These are phyloP conservation scores for Argyra leucocephala DNA, from an alignment of 2,888 invertebrate species.

Conservation along the genomic window DNA sequence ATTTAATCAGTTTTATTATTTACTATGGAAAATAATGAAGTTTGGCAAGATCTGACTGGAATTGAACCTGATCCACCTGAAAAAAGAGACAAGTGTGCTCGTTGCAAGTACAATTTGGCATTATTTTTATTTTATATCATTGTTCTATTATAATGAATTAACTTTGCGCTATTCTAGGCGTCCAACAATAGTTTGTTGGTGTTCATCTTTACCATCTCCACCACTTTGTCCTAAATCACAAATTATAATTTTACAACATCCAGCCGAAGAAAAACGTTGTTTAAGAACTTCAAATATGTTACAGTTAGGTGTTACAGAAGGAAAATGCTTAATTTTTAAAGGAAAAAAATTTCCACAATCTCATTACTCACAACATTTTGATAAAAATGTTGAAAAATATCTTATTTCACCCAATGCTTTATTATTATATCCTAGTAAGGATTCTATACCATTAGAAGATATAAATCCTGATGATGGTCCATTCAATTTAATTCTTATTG, in stretches of 20 bases:
- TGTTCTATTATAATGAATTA: not conserved
- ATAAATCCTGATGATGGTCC: slow-evolving; percentile 44
- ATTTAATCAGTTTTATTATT: too few relatives aligned
- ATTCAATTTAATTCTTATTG: slow-evolving; percentile 74
- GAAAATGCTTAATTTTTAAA: slow-evolving; percentile 57
- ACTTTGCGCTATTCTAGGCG: slow-evolving; percentile 50
- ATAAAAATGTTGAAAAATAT: slow-evolving; percentile 57
- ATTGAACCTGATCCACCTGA: slow-evolving; percentile 68
- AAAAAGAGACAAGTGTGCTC: slow-evolving; percentile 56
- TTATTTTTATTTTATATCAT: not conserved
- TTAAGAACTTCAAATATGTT: slow-evolving; percentile 86
- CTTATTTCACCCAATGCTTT: slow-evolving; percentile 50
- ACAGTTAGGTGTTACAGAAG: slow-evolving; percentile 59
- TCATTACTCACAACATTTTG: slow-evolving; percentile 40
- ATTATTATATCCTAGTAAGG: slow-evolving; percentile 69
- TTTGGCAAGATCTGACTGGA: slow-evolving; percentile 62
- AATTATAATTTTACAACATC: slow-evolving; percentile 80
- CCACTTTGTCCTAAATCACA: slow-evolving; percentile 59
- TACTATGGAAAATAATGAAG: slow-evolving; percentile 34
- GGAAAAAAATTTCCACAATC: slow-evolving; percentile 70
- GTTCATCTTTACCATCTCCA: slow-evolving; percentile 64
- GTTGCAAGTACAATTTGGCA: slow-evolving; percentile 57
- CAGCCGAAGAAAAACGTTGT: slow-evolving; percentile 83
- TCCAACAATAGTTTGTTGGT: slow-evolving; percentile 84
- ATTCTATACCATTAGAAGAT: slow-evolving; percentile 58